Percentiles rank a stretch among this genome's conserved stretches.
These are phyloP conservation scores for Neoaliturus tenellus DNA, from an alignment of 2,888 invertebrate species.

Conservation along the genomic window DNA sequence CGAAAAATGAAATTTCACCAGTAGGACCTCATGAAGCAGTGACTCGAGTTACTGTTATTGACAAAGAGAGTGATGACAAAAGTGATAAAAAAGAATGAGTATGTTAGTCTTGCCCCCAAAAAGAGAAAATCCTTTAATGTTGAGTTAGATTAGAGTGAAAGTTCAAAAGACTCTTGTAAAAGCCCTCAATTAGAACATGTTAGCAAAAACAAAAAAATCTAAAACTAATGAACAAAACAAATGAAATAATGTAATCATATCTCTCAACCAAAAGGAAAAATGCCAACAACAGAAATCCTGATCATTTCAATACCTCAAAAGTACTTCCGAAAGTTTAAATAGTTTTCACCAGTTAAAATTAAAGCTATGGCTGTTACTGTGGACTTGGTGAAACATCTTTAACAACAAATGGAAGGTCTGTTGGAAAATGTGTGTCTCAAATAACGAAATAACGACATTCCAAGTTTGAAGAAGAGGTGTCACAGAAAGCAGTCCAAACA, in stretches of 20 bases:
- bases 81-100: slow-evolving; percentile 23
- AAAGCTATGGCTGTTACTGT: neutral
- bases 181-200: neutral
- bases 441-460: no score
- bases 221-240: neutral
- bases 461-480: no score
- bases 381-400: neutral
- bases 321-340: neutral
- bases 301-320: neutral
- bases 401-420: no score
- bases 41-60: neutral
- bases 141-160: neutral
- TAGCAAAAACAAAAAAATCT: neutral
- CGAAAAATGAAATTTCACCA: neutral
- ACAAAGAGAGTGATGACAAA: neutral
- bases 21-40: neutral
- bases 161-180: neutral
- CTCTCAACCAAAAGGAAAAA: neutral
- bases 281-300: neutral
- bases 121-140: slow-evolving; percentile 10
- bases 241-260: neutral
- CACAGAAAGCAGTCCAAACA: no score
- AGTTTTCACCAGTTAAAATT: slow-evolving; percentile 10
- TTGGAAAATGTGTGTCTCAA: no score
- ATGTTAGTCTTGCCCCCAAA: slow-evolving; percentile 13